Base-by-base conservation (phyloP, 2,113 vertebrate species). In the Tamias sibiricus region DNA sequence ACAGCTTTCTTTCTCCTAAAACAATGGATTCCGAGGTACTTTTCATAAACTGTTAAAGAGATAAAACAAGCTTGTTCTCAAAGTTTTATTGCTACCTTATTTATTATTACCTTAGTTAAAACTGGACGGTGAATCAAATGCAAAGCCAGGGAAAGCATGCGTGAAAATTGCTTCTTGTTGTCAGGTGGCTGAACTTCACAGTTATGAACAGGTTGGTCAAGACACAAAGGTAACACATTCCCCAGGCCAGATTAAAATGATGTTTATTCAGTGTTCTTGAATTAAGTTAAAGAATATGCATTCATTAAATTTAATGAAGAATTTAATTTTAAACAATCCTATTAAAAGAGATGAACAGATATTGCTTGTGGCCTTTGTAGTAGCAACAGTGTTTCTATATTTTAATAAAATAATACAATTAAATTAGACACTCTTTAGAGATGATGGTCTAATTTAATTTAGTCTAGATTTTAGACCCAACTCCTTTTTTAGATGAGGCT, bases 281-380 rank as follows among this genome's bases (percentile, higher is more conserved):
- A 54, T 90, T 68, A 52, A 94, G 22, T 68, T 80, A 42, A 87
- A 49, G 76, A 62, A 62, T 37, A 54, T 37, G 16, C 12, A 92
- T 86, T 97, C 68, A 86, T 96, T 90, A 86, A 84, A 74, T 32
- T 72, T 82, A 75, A 94, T 92, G 54, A 97, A 93, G 93, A 49
- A 28, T 75, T 90, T 72, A 89, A 95, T 86, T 84, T 71, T 6
- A 76, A 87, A 82, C 75, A 62, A 77, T 54, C 26, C 2, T 59
- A 20, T 90, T 75, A 86, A 62, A 62, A 26, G 87, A 77, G 62
- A 87, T 95, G 44, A 77, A 85, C 90, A 84, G 40, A 77, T 92
- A 72, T 35, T 62, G 16, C 59, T 47, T 2, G 28, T 92, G 72
- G 52, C 47, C 77, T 81, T 71, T 42, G n/a, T 72, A 32, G 20